A percentile compares a stretch with the other conserved stretches of the same genome.
phyloP scores from a whole-genome alignment of 2,888 invertebrate genomes.

The Dendrolimus pini region DNA sequence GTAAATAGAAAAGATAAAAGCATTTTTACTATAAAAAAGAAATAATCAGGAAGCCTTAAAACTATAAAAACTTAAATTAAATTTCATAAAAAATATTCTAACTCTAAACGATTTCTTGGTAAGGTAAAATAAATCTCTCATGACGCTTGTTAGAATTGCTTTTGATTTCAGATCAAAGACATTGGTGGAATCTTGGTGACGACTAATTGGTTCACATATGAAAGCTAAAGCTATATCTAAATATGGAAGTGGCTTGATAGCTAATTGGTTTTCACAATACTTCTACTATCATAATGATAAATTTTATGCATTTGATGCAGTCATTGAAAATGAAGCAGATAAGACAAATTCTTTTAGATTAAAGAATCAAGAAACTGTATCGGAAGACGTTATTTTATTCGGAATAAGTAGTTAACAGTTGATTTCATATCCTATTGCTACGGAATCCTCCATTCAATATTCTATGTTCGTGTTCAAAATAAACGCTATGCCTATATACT shows the following conservation, averaged over 20 bases:
- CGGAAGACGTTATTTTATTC: too few species aligned
- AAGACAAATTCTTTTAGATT: too few species aligned
- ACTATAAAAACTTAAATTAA: background rate
- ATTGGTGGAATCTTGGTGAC: constrained; percentile 45
- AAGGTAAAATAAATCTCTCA: constrained; percentile 64
- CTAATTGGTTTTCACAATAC: background rate
- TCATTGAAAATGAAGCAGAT: too few species aligned
- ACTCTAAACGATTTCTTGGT: constrained; percentile 46
- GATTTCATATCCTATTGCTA: constrained; percentile 2
- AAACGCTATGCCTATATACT: constrained; percentile 1
- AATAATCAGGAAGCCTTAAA: too few species aligned
- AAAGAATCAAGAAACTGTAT: too few species aligned
- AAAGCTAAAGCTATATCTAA: constrained; percentile 37
- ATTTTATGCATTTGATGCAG: too few species aligned
- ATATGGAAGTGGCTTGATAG: constrained; percentile 24
- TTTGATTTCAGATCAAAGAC: constrained; percentile 69
- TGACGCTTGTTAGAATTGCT: constrained; percentile 61
- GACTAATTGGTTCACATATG: constrained; percentile 62
- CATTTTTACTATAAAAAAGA: too few species aligned
- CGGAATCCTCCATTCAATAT: constrained; percentile 1
- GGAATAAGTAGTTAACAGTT: background rate
- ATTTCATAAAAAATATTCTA: constrained; percentile 14
- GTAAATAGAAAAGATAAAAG: too few species aligned
- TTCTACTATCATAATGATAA: too few species aligned
- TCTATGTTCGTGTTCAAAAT: background rate